Conservation (phyloP, 1,140 invertebrate genomes). For the Drosophila funebris region DNA sequence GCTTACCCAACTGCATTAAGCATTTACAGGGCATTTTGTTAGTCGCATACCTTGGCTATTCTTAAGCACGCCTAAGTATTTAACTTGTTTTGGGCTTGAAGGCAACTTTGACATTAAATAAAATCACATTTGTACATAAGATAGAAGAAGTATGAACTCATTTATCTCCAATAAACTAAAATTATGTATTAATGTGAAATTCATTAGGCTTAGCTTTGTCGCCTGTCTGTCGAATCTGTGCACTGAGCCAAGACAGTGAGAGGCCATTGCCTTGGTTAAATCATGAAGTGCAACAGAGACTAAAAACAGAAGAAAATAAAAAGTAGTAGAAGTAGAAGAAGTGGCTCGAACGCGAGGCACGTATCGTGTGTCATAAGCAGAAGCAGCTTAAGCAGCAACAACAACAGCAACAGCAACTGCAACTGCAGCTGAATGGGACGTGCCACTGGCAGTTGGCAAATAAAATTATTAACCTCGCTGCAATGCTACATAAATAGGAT, state of each 20-base stretch:
- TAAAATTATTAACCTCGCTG: slow-evolving; percentile 83
- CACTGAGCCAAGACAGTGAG: background rate
- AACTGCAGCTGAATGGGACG: slow-evolving; percentile 50
- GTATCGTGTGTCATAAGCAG: slow-evolving; percentile 79
- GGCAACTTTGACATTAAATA: slow-evolving; percentile 34
- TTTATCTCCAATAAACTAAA: slow-evolving; percentile 12
- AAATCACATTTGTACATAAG: slow-evolving; percentile 18
- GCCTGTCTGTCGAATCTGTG: background rate
- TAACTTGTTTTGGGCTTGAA: background rate
- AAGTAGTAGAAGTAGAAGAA: slow-evolving; percentile 19
- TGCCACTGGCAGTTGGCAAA: slow-evolving; percentile 63
- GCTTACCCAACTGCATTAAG: too few species aligned
- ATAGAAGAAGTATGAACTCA: slow-evolving; percentile 3
- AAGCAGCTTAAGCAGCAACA: slow-evolving; percentile 48
- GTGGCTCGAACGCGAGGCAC: slow-evolving; percentile 60
- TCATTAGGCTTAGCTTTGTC: slow-evolving; percentile 53
- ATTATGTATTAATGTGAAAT: slow-evolving; percentile 40
- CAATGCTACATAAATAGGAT: slow-evolving; percentile 83
- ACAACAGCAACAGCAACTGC: slow-evolving; percentile 4
- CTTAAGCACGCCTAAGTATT: background rate
- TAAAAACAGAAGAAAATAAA: slow-evolving; percentile 19
- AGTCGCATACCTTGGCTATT: background rate
- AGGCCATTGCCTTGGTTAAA: slow-evolving; percentile 40
- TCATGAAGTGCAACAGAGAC: slow-evolving; percentile 6
- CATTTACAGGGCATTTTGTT: background rate